Evolutionary conservation across 2,797 vertebrate species (phyloP).

Genomic region (Chloroceryle amazona): DNA sequence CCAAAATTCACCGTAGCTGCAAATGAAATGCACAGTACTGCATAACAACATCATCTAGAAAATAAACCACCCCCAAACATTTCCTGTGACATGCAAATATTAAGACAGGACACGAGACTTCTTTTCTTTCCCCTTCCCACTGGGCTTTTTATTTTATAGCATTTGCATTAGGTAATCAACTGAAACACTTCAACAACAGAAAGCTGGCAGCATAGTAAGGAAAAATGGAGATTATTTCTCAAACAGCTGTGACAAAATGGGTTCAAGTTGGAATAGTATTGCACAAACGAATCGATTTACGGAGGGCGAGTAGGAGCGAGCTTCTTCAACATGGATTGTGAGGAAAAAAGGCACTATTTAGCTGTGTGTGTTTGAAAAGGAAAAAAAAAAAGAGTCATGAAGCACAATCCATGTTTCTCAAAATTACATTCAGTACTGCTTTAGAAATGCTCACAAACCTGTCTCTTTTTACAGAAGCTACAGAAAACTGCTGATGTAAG

Average conservation of each 20-base stretch:
- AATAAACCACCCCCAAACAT: neutral
- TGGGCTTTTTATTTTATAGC: slow-evolving; percentile 80
- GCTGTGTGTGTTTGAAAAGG: slow-evolving; percentile 68
- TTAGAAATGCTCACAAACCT: slow-evolving; percentile 70
- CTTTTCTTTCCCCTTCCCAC: slow-evolving; percentile 73
- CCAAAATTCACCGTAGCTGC: neutral
- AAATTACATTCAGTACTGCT: slow-evolving; percentile 75
- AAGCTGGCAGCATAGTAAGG: slow-evolving; percentile 75
- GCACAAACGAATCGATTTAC: slow-evolving; percentile 71
- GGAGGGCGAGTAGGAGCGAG: slow-evolving; percentile 32
- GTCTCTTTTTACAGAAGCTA: slow-evolving; percentile 57
- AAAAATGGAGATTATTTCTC: slow-evolving; percentile 72
- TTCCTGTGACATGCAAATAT: slow-evolving; percentile 40
- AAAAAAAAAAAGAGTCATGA: slow-evolving; percentile 59
- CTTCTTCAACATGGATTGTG: slow-evolving; percentile 75
- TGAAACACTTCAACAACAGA: slow-evolving; percentile 81
- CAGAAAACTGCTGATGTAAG: slow-evolving; percentile 42
- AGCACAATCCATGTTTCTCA: slow-evolving; percentile 77
- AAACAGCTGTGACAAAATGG: slow-evolving; percentile 78
- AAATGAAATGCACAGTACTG: neutral
- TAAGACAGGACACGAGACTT: slow-evolving; percentile 74
- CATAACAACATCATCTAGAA: neutral
- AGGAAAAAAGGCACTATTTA: slow-evolving; percentile 80
- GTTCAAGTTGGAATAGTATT: slow-evolving; percentile 77
- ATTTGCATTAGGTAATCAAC: slow-evolving; percentile 82